Evolutionary conservation across 2,797 vertebrate species (phyloP).

Genomic region (Carduelis carduelis): DNA sequence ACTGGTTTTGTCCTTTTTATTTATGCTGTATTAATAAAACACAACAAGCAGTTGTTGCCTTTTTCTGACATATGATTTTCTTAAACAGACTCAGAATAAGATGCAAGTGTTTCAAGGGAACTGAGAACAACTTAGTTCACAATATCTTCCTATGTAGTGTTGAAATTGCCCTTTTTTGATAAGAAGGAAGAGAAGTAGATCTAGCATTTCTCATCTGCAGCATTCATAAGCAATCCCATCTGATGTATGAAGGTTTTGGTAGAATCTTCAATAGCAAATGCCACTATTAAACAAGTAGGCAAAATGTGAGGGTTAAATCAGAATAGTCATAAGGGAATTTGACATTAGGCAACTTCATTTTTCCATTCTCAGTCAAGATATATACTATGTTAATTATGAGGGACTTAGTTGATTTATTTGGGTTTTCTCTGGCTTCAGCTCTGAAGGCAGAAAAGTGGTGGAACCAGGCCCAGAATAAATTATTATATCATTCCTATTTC

Average conservation of each 20-base stretch:
- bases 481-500: not conserved
- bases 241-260: not conserved
- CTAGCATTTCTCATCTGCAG: not conserved
- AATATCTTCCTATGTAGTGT: not conserved
- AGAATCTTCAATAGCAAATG: not conserved
- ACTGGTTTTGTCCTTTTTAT: not conserved
- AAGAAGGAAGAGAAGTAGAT: not conserved
- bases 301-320: not conserved
- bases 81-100: not conserved
- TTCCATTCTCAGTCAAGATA: not conserved
- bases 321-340: not conserved
- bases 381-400: not conserved
- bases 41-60: not conserved
- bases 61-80: not conserved
- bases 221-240: not conserved
- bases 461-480: not conserved
- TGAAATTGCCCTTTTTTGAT: not conserved
- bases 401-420: not conserved
- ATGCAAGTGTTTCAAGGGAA: not conserved
- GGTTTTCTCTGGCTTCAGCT: not conserved
- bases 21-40: not conserved
- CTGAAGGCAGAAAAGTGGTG: not conserved
- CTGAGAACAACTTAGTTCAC: not conserved
- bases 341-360: not conserved
- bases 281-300: not conserved